Conservation (phyloP, 2,113 vertebrate species). For the Tiliqua scincoides region DNA sequence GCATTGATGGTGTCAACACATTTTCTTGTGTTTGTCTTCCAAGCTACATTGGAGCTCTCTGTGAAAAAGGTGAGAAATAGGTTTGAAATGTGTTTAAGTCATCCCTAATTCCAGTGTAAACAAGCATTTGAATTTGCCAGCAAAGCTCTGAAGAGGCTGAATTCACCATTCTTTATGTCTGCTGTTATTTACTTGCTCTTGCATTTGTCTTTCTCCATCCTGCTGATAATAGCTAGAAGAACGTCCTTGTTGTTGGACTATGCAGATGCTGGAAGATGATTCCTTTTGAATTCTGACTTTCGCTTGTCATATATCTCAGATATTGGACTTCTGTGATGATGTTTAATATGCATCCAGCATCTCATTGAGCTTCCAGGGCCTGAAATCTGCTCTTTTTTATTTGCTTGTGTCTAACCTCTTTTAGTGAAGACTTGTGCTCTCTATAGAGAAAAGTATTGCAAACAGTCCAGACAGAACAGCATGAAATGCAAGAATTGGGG, state of each 20-base stretch:
- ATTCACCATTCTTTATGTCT: background rate
- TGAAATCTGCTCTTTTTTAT: background rate
- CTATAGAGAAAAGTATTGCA: background rate
- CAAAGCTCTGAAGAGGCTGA: background rate
- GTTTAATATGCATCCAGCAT: background rate
- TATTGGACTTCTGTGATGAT: background rate
- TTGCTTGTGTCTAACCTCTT: background rate
- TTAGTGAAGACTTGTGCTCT: background rate
- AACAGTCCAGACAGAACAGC: too few species aligned
- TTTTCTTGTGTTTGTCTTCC: slow-evolving; percentile 92
- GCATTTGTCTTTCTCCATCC: background rate
- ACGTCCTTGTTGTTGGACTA: background rate
- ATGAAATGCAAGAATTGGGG: too few species aligned
- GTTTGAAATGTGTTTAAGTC: background rate
- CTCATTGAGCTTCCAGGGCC: too few species aligned
- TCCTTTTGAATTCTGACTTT: background rate
- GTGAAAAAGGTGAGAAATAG: slow-evolving; percentile 89
- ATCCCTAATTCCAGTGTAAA: background rate
- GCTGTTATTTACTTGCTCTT: background rate
- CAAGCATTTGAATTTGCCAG: background rate
- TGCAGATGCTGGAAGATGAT: background rate
- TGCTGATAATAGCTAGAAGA: background rate
- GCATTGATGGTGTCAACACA: slow-evolving; percentile 87
- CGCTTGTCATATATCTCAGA: background rate
- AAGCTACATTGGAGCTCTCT: slow-evolving; percentile 89